Conservation (phyloP, 1,140 invertebrate species). For the Myzus persicae region DNA sequence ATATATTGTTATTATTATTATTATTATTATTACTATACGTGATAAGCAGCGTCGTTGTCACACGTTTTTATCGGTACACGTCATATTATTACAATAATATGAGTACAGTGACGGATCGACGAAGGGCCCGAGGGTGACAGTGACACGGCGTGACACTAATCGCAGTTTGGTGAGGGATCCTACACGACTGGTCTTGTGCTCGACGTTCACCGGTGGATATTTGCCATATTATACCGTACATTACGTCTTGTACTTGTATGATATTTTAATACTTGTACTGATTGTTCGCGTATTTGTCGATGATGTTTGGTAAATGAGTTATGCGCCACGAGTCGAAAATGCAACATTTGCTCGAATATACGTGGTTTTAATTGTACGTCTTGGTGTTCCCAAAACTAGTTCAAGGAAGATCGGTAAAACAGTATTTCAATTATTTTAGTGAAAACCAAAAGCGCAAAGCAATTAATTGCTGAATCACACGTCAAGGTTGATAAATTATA, state of each 20-base stretch:
- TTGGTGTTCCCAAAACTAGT: neutral
- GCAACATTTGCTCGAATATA: neutral
- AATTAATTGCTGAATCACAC: no score
- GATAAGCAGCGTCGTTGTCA: no score
- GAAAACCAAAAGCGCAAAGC: neutral
- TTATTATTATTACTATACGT: no score
- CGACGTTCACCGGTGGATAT: no score
- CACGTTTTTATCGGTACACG: no score
- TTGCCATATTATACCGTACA: neutral
- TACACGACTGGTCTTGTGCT: neutral
- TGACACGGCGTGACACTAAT: neutral
- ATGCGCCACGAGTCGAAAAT: neutral
- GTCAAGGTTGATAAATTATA: neutral
- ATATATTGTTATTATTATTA: neutral
- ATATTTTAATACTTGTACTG: neutral
- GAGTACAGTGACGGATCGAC: neutral
- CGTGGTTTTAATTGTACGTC: neutral
- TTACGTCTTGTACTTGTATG: no score
- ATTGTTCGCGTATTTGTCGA: neutral
- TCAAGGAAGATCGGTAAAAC: neutral
- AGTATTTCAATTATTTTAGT: neutral
- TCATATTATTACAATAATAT: neutral
- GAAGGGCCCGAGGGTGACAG: neutral
- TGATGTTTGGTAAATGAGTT: neutral
- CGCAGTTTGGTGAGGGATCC: no score